phyloP scores from a whole-genome alignment of 2,113 vertebrate genomes.

The Cyanoderma ruficeps region DNA sequence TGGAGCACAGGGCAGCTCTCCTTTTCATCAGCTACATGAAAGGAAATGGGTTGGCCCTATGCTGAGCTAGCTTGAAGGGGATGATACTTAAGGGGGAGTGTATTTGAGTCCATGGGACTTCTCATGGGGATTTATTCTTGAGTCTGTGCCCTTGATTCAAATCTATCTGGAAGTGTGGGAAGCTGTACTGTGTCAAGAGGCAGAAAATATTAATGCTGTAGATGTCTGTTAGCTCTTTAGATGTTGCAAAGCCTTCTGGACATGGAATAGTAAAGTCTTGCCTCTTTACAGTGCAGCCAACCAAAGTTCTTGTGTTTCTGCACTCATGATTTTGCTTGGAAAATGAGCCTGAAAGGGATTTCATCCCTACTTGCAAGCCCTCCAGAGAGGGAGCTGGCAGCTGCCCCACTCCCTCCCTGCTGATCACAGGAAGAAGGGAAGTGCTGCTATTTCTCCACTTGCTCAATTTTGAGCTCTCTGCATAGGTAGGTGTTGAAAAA shows the following conservation, averaged over 20 bases:
- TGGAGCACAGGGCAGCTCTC: not conserved
- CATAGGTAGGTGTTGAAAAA: fast-evolving
- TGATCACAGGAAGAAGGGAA: not conserved
- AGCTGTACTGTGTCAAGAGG: not conserved
- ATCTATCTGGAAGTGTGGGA: not conserved
- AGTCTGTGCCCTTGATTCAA: not conserved
- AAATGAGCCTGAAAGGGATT: not conserved
- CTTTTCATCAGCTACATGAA: not conserved
- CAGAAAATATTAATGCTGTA: not conserved
- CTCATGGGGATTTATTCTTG: not conserved
- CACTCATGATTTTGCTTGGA: not conserved
- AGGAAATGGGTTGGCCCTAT: not conserved
- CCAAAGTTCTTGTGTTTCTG: not conserved
- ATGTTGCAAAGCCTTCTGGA: not conserved
- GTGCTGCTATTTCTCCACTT: not conserved
- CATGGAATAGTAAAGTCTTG: not conserved
- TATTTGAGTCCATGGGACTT: not conserved
- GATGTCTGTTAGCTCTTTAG: not conserved
- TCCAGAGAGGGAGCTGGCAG: not conserved
- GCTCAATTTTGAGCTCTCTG: not conserved
- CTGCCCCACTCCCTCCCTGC: not conserved
- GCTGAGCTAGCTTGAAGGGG: not conserved
- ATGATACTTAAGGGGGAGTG: not conserved
- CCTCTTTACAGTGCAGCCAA: not conserved
- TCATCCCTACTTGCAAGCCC: not conserved